phyloP scores from a whole-genome alignment of 2,113 vertebrate species.

The Brienomyrus longianalis region DNA sequence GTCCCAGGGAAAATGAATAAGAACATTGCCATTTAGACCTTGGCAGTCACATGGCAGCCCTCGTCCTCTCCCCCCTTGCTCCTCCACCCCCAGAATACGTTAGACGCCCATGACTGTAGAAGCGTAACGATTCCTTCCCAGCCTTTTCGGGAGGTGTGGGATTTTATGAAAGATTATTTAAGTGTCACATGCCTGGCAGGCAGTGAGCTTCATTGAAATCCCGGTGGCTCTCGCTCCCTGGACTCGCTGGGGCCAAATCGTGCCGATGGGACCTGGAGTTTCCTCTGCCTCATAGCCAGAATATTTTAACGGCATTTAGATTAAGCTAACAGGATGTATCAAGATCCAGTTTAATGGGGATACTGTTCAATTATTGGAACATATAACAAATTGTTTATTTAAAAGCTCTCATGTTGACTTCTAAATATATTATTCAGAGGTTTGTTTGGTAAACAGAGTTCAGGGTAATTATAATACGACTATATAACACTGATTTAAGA shows the following conservation, averaged over 20 bases:
- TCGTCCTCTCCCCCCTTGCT: not conserved
- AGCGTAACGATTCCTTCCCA: conserved; percentile 38
- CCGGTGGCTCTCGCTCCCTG: conserved; percentile 48
- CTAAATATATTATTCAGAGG: conserved; percentile 58
- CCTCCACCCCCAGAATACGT: conserved; percentile 3
- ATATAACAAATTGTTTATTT: not conserved
- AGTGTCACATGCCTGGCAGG: conserved; percentile 61
- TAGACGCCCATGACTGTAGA: conserved; percentile 32
- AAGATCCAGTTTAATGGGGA: not conserved
- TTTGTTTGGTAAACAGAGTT: conserved; percentile 71
- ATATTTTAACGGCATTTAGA: conserved; percentile 59
- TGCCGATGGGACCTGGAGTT: conserved; percentile 51
- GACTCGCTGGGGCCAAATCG: conserved; percentile 42
- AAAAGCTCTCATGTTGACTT: conserved; percentile 44
- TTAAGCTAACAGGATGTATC: conserved; percentile 38
- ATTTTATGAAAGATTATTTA: conserved; percentile 55
- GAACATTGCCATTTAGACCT: conserved; percentile 66
- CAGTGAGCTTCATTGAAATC: conserved; percentile 56
- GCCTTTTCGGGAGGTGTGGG: conserved; percentile 23
- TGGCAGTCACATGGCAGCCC: conserved; percentile 51
- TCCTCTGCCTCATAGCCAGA: conserved; percentile 53
- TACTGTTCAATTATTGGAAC: not conserved
- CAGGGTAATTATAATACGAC: conserved; percentile 64
- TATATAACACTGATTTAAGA: conserved; percentile 50
- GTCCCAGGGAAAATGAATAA: conserved; percentile 34